Evolutionary conservation across 2,113 vertebrate species (phyloP).

Genomic region (Cyphomyrus plagiostoma): DNA sequence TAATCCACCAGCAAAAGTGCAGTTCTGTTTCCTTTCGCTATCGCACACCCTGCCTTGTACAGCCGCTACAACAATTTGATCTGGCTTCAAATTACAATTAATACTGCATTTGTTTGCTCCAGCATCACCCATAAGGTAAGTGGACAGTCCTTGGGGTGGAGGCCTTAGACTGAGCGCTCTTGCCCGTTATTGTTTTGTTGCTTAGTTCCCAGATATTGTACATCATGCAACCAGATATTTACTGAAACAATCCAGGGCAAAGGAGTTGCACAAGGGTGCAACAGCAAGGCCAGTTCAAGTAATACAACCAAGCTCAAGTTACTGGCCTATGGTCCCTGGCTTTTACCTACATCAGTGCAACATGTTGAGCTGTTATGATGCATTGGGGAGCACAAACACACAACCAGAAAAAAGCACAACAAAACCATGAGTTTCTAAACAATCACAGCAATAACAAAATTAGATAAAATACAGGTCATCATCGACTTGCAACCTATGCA

Average conservation of each 20-base stretch:
- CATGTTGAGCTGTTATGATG: not conserved
- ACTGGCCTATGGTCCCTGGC: not conserved
- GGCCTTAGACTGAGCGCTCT: not conserved
- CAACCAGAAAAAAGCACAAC: not conserved
- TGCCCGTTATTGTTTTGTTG: not conserved
- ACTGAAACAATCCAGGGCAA: not conserved
- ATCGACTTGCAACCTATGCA: too few relatives aligned
- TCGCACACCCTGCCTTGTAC: not conserved
- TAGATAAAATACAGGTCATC: not conserved
- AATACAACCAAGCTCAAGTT: not conserved
- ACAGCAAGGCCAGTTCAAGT: not conserved
- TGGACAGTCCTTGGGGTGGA: not conserved
- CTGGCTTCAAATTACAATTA: not conserved
- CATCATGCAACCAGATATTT: not conserved
- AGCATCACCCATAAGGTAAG: not conserved
- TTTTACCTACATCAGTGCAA: not conserved
- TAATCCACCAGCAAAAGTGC: not conserved
- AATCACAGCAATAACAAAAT: not conserved
- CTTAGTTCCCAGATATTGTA: not conserved
- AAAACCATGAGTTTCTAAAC: not conserved
- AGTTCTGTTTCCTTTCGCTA: not conserved
- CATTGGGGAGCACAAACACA: not conserved
- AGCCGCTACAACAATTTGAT: not conserved
- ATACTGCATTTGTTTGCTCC: not conserved
- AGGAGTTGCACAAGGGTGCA: too few relatives aligned